Conservation (phyloP, 2,888 invertebrate genomes). For the Tineola bisselliella region DNA sequence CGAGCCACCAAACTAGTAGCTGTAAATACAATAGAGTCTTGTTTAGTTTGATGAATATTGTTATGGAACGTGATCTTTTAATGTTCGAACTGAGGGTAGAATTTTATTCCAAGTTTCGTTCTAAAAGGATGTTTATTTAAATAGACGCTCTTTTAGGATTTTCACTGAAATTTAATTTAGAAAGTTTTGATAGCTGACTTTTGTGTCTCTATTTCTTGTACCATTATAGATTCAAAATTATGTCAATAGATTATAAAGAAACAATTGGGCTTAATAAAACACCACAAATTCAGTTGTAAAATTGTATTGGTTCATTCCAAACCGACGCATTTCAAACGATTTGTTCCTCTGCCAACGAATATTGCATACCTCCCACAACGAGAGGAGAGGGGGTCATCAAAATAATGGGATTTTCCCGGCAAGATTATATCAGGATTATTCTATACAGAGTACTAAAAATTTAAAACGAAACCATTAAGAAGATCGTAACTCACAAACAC, state of each 20-base stretch:
- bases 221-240: too few species aligned
- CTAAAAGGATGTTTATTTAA: neutral
- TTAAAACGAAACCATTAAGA: slow-evolving; percentile 26
- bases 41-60: slow-evolving; percentile 11
- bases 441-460: slow-evolving; percentile 50
- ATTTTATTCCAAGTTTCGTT: neutral
- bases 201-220: too few species aligned
- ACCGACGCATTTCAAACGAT: slow-evolving; percentile 19
- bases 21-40: neutral
- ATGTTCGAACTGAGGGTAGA: slow-evolving; percentile 1
- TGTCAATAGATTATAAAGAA: too few species aligned
- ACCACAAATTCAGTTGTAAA: too few species aligned
- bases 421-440: slow-evolving; percentile 66
- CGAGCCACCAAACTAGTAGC: neutral
- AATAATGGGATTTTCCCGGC: slow-evolving; percentile 63
- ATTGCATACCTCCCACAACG: slow-evolving; percentile 25
- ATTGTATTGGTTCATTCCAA: slow-evolving; percentile 4
- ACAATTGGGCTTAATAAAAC: too few species aligned
- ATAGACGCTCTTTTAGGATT: slow-evolving; percentile 1
- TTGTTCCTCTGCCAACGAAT: slow-evolving; percentile 19
- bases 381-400: slow-evolving; percentile 40
- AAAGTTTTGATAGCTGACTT: too few species aligned
- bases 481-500: neutral
- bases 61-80: slow-evolving; percentile 12
- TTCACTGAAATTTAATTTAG: neutral